Evolutionary conservation across 92 coral and sea anemone species (phyloP).

Genomic region (Porites lobata): DNA sequence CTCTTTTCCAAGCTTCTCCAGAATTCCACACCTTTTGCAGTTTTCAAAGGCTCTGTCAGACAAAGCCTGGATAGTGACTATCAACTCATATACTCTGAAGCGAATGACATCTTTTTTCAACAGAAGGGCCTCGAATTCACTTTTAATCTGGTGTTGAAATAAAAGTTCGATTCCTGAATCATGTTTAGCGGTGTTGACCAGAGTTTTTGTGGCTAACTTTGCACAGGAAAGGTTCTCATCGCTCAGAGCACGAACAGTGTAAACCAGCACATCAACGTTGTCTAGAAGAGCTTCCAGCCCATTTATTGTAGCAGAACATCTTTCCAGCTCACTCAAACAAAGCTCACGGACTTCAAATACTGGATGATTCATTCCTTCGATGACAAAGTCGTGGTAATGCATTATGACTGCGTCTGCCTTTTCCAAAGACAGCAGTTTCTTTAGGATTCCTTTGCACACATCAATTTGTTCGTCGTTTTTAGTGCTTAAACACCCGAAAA

Average conservation of each 20-base stretch:
- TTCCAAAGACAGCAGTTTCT: conserved; percentile 83
- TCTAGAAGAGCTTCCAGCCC: conserved; percentile 89
- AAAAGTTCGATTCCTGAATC: conserved; percentile 87
- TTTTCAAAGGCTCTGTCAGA: conserved; percentile 71
- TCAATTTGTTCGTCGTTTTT: conserved; percentile 75
- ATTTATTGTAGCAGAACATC: conserved; percentile 83
- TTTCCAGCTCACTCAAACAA: conserved; percentile 86
- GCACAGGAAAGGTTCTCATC: conserved; percentile 82
- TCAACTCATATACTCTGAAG: conserved; percentile 89
- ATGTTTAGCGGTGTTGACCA: conserved; percentile 81
- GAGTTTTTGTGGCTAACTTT: conserved; percentile 76
- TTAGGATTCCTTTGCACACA: conserved; percentile 81
- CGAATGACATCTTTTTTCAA: conserved; percentile 79
- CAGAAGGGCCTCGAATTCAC: conserved; percentile 85
- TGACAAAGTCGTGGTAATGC: conserved; percentile 86
- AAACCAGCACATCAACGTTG: conserved; percentile 82
- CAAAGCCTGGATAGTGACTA: conserved; percentile 71
- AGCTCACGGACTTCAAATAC: conserved; percentile 89
- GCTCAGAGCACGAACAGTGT: conserved; percentile 78
- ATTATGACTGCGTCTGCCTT: conserved; percentile 80
- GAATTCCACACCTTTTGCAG: conserved; percentile 72
- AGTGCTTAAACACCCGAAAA: conserved; percentile 80
- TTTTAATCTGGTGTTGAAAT: conserved; percentile 78
- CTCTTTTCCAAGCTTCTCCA: conserved; percentile 80
- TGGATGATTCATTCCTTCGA: conserved; percentile 96